phyloP scores from a whole-genome alignment of 2,888 invertebrate genomes.

The Myathropa florea region DNA sequence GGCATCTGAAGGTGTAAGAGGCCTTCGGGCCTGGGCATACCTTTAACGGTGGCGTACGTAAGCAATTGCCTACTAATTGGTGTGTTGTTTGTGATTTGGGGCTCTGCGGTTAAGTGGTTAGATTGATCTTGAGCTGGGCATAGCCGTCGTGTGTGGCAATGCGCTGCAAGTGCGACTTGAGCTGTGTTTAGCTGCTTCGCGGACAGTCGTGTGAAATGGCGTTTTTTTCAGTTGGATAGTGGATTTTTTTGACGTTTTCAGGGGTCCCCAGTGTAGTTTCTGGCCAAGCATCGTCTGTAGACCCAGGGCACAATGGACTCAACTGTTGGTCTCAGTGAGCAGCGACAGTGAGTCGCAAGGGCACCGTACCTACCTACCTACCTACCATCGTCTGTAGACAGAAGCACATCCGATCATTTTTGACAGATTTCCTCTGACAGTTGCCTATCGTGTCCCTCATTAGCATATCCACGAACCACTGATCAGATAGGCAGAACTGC shows the following conservation, averaged over 20 bases:
- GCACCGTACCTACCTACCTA: too few relatives aligned
- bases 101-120: conserved; percentile 3
- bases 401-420: background rate
- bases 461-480: background rate
- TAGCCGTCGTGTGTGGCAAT: background rate
- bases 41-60: conserved; percentile 29
- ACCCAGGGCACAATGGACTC: too few relatives aligned
- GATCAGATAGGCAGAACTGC: background rate
- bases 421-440: background rate
- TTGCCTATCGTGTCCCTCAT: background rate
- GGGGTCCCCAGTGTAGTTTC: too few relatives aligned
- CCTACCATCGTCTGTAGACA: too few relatives aligned
- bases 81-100: background rate
- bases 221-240: too few relatives aligned
- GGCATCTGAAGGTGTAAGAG: conserved; percentile 54
- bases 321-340: too few relatives aligned
- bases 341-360: too few relatives aligned
- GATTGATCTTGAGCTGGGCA: background rate
- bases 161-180: background rate
- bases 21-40: conserved; percentile 1
- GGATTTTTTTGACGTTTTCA: too few relatives aligned
- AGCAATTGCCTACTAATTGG: conserved; percentile 56
- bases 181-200: background rate
- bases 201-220: too few relatives aligned
- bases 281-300: too few relatives aligned